Evolutionary conservation across 2,113 vertebrate species (phyloP), one percentile per base, ranked within the genome.

Genomic region (Kryptolebias marmoratus): DNA sequence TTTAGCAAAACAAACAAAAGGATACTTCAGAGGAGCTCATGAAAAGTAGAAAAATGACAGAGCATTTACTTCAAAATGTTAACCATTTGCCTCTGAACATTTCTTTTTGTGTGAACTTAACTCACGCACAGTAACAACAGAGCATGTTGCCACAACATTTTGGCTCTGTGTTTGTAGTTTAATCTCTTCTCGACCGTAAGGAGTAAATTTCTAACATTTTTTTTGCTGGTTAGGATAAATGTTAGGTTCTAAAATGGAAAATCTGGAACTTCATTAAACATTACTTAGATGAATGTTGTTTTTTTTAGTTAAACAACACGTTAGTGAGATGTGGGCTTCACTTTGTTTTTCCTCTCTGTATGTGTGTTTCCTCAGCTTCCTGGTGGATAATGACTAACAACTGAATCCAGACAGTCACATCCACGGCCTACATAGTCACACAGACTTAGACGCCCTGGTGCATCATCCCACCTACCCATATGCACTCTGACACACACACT

Each of bases 331-430:
- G 10, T 42, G 36, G 64, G 68, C 52, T 63, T 75, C 36, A 66
- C 65, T 52, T 42, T 72, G 18, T 68, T n/a, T 73, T 22, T 64
- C 69, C 15, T 48, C 1, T 49, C 16, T 66, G 1, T 53, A 0
- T 59, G 11, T 77, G 61, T 83, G 30, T 91, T 86, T 86, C 86
- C 45, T 27, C 92, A 98, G 97, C 96, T 42, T 97, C 96, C 77
- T 98, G 97, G 97, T 98, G 97, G 97, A 96, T 96, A 84, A 93
- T 96, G 95, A 96, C 95, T 90, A 97, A 96, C 89, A 96, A 96
- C 59, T 71, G 66, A 87, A 82, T 55, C 73, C 75, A 65, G 70
- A 71, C 74, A 70, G 78, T 81, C 76, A 76, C 74, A 81, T 81
- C 84, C 30, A 13, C 83, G 68, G 84, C 84, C 90, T 82, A 85